Conservation (phyloP, 2,113 vertebrate genomes). For the Gymnocephalus cernua region DNA sequence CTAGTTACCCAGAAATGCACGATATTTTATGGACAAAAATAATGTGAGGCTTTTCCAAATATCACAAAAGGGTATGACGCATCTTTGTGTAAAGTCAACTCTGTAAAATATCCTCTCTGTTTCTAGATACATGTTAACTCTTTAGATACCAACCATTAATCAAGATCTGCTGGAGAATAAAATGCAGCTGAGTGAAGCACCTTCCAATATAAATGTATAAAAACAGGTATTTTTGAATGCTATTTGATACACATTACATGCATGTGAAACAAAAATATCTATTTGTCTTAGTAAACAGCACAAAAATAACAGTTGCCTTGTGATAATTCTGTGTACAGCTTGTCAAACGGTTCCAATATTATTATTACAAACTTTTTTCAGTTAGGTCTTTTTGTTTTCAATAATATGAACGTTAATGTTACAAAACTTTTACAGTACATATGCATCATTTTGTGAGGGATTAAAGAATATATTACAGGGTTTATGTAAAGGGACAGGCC, state of each 20-base stretch:
- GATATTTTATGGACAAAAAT: constrained; percentile 40
- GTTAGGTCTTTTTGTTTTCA: constrained; percentile 48
- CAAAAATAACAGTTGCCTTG: constrained; percentile 42
- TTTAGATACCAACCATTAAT: constrained; percentile 35
- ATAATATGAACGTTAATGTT: constrained; percentile 60
- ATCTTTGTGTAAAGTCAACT: constrained; percentile 24
- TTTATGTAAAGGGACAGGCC: constrained; percentile 63
- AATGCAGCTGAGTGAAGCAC: constrained; percentile 46
- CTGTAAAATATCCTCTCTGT: constrained; percentile 26
- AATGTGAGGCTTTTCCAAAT: constrained; percentile 35
- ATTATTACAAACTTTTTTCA: constrained; percentile 27
- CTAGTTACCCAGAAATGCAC: constrained; percentile 28
- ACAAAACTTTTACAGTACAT: constrained; percentile 57
- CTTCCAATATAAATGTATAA: constrained; percentile 58
- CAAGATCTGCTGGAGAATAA: constrained; percentile 15
- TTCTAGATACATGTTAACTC: constrained; percentile 22
- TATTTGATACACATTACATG: constrained; percentile 50
- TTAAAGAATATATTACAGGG: constrained; percentile 48
- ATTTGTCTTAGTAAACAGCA: constrained; percentile 46
- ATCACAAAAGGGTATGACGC: constrained; percentile 13
- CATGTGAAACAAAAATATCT: constrained; percentile 28
- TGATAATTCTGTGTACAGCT: constrained; percentile 34
- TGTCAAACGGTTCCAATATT: constrained; percentile 39
- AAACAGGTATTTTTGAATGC: constrained; percentile 50
- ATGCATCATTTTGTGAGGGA: constrained; percentile 56